Evolutionary conservation across 2,888 invertebrate genomes (phyloP).

Genomic region (Acronicta leporina): DNA sequence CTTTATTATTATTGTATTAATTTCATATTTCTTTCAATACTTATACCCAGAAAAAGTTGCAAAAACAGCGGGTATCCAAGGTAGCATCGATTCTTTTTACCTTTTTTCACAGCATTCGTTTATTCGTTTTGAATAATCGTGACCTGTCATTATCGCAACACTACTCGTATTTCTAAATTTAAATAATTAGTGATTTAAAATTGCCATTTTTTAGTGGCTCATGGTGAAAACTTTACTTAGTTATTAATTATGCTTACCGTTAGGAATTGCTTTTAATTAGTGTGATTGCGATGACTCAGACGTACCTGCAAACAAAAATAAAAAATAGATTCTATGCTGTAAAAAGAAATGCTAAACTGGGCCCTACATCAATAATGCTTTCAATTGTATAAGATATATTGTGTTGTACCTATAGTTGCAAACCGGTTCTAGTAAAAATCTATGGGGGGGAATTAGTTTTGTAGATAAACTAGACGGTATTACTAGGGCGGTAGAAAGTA

Average conservation of each 20-base stretch:
- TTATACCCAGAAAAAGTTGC: constrained; percentile 4
- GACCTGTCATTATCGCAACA: constrained; percentile 41
- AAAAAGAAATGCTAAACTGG: neutral
- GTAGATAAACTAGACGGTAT: no score
- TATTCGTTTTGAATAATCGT: constrained; percentile 49
- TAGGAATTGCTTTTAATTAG: constrained; percentile 5
- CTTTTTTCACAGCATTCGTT: constrained; percentile 53
- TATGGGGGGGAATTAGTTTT: no score
- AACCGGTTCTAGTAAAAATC: no score
- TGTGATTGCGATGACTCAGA: constrained; percentile 23
- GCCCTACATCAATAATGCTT: no score
- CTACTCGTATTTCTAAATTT: constrained; percentile 26
- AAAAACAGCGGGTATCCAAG: constrained; percentile 7
- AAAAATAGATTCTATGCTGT: neutral
- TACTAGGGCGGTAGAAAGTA: no score
- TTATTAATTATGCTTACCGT: constrained; percentile 24
- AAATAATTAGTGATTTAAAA: constrained; percentile 30
- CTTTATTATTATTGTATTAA: constrained; percentile 7
- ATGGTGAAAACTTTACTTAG: constrained; percentile 6
- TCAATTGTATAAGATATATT: no score
- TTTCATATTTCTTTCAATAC: constrained; percentile 6
- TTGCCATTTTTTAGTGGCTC: no score
- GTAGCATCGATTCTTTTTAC: constrained; percentile 28
- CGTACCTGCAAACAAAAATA: constrained; percentile 55
- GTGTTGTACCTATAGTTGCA: no score